Conservation (phyloP, 30 jellyfish, hydroid and myxozoan genomes). For the Aurelia sp. region DNA sequence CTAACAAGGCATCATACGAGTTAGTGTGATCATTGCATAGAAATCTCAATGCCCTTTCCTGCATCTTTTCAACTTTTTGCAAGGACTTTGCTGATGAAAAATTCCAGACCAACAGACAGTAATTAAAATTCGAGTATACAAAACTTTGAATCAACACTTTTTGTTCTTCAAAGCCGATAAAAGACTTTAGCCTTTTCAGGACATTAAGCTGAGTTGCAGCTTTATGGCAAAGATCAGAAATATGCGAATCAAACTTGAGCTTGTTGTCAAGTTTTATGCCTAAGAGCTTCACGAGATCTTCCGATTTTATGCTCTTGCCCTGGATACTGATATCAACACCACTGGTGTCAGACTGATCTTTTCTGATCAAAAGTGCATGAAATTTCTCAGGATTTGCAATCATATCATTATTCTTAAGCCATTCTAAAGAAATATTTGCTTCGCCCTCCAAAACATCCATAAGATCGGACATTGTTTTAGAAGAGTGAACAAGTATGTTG, state of each 20-base stretch:
- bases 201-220: conserved; percentile 60
- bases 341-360: conserved; percentile 40
- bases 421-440: conserved; percentile 1
- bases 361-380: conserved; percentile 33
- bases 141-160: conserved; percentile 30
- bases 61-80: conserved; percentile 19
- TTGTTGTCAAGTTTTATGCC: conserved; percentile 54
- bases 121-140: conserved; percentile 32
- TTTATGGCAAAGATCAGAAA: conserved; percentile 33
- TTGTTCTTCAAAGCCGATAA: conserved; percentile 23
- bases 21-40: neutral
- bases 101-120: conserved; percentile 56
- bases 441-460: conserved; percentile 21
- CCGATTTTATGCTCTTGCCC: conserved; percentile 33
- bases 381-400: conserved; percentile 68
- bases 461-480: conserved; percentile 39
- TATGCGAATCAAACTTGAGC: conserved; percentile 40
- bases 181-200: conserved; percentile 19
- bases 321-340: conserved; percentile 25
- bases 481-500: conserved; percentile 33
- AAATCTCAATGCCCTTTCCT: conserved; percentile 33
- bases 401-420: conserved; percentile 50
- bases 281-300: conserved; percentile 56
- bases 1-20: neutral
- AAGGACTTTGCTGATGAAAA: conserved; percentile 39